Evolutionary conservation across 2,888 invertebrate genomes (phyloP).

Genomic region (Dynastes tityus): DNA sequence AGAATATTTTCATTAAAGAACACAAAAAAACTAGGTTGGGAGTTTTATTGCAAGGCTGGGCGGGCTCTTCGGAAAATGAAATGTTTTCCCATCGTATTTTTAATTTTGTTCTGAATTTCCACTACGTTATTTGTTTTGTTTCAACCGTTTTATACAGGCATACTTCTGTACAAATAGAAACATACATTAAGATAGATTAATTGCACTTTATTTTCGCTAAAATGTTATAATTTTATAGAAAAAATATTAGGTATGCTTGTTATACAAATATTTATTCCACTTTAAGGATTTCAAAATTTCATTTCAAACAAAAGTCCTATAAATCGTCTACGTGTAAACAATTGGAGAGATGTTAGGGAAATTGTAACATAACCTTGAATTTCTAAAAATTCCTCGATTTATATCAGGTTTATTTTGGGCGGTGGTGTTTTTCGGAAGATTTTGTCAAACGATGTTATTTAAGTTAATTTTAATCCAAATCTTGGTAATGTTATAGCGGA

Average conservation of each 20-base stretch:
- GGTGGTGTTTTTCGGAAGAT: no score
- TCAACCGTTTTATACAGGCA: no score
- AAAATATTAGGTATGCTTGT: no score
- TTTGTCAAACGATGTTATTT: no score
- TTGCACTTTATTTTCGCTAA: not conserved
- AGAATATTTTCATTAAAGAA: not conserved
- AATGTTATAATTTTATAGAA: no score
- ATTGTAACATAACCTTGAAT: not conserved
- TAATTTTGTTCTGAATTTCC: slow-evolving; percentile 5
- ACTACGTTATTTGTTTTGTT: not conserved
- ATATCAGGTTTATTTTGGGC: no score
- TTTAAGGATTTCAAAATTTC: not conserved
- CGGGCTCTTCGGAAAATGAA: not conserved
- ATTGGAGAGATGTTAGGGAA: not conserved
- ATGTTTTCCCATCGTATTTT: not conserved
- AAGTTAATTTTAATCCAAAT: no score
- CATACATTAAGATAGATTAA: no score
- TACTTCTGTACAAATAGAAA: no score
- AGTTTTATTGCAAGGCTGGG: not conserved
- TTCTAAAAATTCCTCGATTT: no score
- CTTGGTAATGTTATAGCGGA: no score
- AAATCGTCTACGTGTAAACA: not conserved
- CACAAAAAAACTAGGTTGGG: not conserved
- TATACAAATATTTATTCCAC: slow-evolving; percentile 6
- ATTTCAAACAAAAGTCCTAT: slow-evolving; percentile 22